Percentiles rank a stretch among this genome's conserved stretches.
Evolutionary conservation across 2,113 vertebrate genomes (phyloP).

Genomic region (Empidonax traillii): DNA sequence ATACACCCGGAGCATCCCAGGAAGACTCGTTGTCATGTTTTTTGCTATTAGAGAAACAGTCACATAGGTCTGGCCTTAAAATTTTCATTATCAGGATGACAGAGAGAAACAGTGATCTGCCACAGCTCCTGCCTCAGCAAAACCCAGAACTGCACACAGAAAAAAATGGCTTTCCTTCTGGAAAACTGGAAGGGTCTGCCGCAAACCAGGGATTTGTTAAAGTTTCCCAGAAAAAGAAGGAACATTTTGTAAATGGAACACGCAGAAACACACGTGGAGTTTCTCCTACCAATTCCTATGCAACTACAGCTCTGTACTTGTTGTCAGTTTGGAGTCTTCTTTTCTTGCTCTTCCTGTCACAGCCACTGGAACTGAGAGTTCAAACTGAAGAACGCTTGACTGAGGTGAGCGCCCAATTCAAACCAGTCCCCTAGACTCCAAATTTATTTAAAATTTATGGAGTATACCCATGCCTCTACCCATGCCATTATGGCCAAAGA

Average conservation of each 20-base stretch:
- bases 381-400: background rate
- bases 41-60: background rate
- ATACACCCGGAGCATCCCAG: background rate
- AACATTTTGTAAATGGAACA: background rate
- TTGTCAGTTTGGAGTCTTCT: background rate
- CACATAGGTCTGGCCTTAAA: background rate
- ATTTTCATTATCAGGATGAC: constrained; percentile 13
- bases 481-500: background rate
- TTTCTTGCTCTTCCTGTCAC: background rate
- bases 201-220: background rate
- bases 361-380: background rate
- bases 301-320: background rate
- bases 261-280: accelerated
- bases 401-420: background rate
- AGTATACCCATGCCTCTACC: background rate
- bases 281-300: background rate
- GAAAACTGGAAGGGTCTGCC: background rate
- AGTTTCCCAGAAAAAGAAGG: background rate
- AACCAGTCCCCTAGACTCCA: background rate
- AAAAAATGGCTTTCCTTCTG: background rate
- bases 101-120: background rate
- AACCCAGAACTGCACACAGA: background rate
- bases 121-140: background rate
- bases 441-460: background rate
- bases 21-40: background rate